phyloP scores from a whole-genome alignment of 2,888 invertebrate species.

The Exephanes ischioxanthus region DNA sequence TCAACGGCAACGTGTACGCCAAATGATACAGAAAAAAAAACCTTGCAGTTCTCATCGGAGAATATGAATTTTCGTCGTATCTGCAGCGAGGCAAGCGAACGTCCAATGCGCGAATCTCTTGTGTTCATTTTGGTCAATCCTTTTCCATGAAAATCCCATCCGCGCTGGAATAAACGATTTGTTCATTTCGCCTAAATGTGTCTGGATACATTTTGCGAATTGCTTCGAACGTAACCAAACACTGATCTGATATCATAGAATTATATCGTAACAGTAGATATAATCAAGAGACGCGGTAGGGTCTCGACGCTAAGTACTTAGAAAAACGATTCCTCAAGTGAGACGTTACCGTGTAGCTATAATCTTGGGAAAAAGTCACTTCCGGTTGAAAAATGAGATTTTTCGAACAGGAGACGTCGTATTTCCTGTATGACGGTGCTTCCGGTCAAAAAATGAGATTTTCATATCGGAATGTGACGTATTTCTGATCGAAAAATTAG shows the following conservation, averaged over 20 bases:
- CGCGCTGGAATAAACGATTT: not conserved
- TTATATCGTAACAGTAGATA: too few species aligned
- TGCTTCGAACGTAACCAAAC: not conserved
- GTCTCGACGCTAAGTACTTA: too few species aligned
- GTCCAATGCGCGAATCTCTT: not conserved
- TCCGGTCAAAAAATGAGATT: too few species aligned
- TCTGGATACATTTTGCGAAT: not conserved
- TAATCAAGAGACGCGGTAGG: too few species aligned
- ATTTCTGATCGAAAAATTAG: too few species aligned
- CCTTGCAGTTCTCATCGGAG: not conserved
- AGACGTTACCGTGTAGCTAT: too few species aligned
- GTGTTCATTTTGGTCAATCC: not conserved
- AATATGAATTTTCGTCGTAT: not conserved
- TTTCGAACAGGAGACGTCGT: too few species aligned
- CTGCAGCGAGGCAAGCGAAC: not conserved
- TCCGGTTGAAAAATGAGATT: too few species aligned
- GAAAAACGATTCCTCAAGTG: too few species aligned
- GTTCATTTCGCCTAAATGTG: not conserved
- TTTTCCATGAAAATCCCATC: not conserved
- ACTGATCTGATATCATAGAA: not conserved
- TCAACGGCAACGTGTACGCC: slow-evolving; percentile 22
- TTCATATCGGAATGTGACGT: not conserved
- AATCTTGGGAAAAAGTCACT: too few species aligned
- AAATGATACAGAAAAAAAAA: not conserved
- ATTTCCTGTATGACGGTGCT: too few species aligned